These are phyloP conservation scores for Urocyon cinereoargenteus DNA, from an alignment of 2,797 vertebrate species.

Conservation along the genomic window DNA sequence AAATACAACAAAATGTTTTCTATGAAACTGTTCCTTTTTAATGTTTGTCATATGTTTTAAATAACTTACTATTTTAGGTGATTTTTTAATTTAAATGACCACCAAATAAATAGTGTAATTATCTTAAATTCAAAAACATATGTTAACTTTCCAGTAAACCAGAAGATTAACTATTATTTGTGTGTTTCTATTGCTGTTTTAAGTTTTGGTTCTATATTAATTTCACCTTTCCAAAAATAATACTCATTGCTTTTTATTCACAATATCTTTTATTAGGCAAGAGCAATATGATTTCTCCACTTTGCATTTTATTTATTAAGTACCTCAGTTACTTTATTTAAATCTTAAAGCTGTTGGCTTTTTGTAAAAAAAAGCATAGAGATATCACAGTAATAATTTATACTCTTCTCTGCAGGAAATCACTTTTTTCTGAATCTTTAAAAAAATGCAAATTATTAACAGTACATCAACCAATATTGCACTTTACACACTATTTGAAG, in stretches of 20 bases:
- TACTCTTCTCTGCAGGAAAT: neutral
- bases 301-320: conserved; percentile 55
- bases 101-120: neutral
- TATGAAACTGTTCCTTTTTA: neutral
- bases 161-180: neutral
- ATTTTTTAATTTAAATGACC: neutral
- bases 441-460: conserved; percentile 13
- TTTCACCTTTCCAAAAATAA: neutral
- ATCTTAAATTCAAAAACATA: conserved; percentile 7
- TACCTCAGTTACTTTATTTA: conserved; percentile 64
- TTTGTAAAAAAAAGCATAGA: neutral
- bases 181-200: neutral
- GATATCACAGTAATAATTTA: conserved; percentile 48
- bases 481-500: neutral
- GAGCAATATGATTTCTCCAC: neutral
- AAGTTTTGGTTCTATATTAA: neutral
- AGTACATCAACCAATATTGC: neutral
- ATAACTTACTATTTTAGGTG: neutral
- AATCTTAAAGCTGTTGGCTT: neutral
- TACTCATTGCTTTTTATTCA: neutral
- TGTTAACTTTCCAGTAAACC: neutral
- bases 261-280: neutral
- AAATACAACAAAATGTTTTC: neutral
- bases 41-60: neutral
- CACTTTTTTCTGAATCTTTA: conserved; percentile 7